Base-by-base conservation (phyloP, 2,888 invertebrate genomes). In the Dione vanillae region DNA sequence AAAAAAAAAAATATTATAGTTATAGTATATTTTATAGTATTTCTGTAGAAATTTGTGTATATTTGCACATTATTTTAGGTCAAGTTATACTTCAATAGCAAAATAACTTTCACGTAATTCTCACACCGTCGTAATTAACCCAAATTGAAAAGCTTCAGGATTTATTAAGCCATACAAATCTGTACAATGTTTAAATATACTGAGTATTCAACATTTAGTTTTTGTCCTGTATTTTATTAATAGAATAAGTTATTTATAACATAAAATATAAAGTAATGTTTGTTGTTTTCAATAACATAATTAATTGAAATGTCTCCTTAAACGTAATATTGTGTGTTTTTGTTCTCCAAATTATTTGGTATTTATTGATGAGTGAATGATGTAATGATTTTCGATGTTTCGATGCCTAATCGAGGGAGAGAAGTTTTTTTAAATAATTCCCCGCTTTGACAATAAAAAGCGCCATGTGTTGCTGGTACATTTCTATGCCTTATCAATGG, bases 61-160 rank as follows among this genome's bases (percentile, higher is more conserved):
- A 52, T 6, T 35, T 3, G n/a, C 54, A 54, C 54, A 9, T 16
- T 54, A 35, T 37, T 37, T n/a, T 54, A 54, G 52, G 35, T 54
- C 54, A 37, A 54, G 54, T 54, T n/a, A 54, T 37, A 54, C 37
- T 54, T 54, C n/a, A 54, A 54, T 54, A 54, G 35, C 14, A n/a
- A 41, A 58, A 58, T 41, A 54, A 59, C 14, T 14, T 41, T 59
- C n/a, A 43, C 43, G 43, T n/a, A 43, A 43, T 56, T 16, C 11
- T 16, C 43, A 59, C n/a, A 59, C 20, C 14, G 14, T 43, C 20
- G 27, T 43, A 59, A 59, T 59, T 59, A 43, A 59, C 20, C 59
- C 41, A 59, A 59, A 43, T 59, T 43, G 59, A 43, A 59, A 56
- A 43, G 41, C 59, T 59, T 59, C n/a, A 43, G 43, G 56, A 56